These are phyloP conservation scores for Anableps anableps DNA, from an alignment of 2,797 vertebrate genomes.

Conservation along the genomic window DNA sequence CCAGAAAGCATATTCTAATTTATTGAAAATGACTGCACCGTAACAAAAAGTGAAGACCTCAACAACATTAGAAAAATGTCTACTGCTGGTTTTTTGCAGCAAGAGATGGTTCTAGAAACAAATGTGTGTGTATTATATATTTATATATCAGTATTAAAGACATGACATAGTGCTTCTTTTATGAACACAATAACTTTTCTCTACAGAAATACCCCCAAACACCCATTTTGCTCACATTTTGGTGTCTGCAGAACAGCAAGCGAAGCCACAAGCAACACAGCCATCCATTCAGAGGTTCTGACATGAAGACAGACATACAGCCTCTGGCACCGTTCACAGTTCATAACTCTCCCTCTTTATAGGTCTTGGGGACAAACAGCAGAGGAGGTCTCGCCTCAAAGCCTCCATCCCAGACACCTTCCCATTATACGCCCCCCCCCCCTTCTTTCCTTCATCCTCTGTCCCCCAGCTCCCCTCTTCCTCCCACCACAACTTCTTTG, in stretches of 20 bases:
- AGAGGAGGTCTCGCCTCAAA: constrained; percentile 64
- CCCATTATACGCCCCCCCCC: constrained; percentile 55
- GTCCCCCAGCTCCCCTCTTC: constrained; percentile 18
- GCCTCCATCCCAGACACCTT: constrained; percentile 71
- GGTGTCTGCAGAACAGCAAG: background rate
- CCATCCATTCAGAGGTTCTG: constrained; percentile 30
- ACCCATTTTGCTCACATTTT: constrained; percentile 14
- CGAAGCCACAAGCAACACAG: background rate
- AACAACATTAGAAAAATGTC: no score
- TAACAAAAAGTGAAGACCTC: no score
- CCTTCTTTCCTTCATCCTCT: constrained; percentile 48
- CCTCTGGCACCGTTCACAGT: constrained; percentile 48
- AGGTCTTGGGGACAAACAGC: constrained; percentile 51
- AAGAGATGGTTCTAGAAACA: no score
- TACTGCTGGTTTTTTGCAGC: no score
- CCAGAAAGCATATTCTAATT: background rate
- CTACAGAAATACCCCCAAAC: background rate
- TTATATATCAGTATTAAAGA: background rate
- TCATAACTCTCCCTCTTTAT: constrained; percentile 71
- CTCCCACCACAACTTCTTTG: constrained; percentile 58
- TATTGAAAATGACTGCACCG: no score
- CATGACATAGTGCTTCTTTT: background rate
- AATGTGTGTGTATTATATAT: no score
- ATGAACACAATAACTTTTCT: constrained; percentile 3
- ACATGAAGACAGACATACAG: constrained; percentile 41